Conservation (phyloP, 1,140 invertebrate genomes). For the Sycophila sp. region DNA sequence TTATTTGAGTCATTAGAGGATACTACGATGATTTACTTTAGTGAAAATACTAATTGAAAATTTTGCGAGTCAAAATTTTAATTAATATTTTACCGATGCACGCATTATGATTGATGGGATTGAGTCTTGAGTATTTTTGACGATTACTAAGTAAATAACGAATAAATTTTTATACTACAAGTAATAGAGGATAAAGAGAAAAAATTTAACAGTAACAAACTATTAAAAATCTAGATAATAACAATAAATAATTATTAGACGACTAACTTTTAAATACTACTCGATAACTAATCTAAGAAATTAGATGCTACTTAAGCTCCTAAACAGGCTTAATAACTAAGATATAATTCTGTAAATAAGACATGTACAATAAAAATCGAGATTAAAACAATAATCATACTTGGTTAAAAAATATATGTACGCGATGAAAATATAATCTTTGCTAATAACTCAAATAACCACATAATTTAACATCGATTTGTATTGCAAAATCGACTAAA, state of each 20-base stretch:
- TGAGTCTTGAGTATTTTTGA: neutral
- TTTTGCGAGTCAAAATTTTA: slow-evolving; percentile 30
- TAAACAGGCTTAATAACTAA: too few species aligned
- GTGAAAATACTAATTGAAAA: slow-evolving; percentile 24
- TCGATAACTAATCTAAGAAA: too few species aligned
- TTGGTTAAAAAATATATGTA: neutral
- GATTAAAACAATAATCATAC: neutral
- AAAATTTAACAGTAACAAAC: slow-evolving; percentile 34
- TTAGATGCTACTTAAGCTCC: neutral
- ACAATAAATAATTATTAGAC: slow-evolving; percentile 30
- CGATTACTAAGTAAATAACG: neutral
- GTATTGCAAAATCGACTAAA: slow-evolving; percentile 23
- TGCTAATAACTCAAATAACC: slow-evolving; percentile 30
- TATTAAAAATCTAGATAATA: slow-evolving; percentile 31
- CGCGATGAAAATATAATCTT: neutral
- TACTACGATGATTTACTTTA: neutral
- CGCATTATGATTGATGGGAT: neutral
- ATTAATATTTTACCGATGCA: slow-evolving; percentile 18
- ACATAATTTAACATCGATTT: slow-evolving; percentile 33
- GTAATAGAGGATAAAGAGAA: slow-evolving; percentile 7
- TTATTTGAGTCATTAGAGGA: slow-evolving; percentile 24
- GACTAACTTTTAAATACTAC: neutral
- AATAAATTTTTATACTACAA: neutral
- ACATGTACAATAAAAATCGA: slow-evolving; percentile 4
- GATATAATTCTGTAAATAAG: slow-evolving; percentile 4